phyloP scores from a whole-genome alignment of 2,113 vertebrate genomes.

The Cygnus buccinator region DNA sequence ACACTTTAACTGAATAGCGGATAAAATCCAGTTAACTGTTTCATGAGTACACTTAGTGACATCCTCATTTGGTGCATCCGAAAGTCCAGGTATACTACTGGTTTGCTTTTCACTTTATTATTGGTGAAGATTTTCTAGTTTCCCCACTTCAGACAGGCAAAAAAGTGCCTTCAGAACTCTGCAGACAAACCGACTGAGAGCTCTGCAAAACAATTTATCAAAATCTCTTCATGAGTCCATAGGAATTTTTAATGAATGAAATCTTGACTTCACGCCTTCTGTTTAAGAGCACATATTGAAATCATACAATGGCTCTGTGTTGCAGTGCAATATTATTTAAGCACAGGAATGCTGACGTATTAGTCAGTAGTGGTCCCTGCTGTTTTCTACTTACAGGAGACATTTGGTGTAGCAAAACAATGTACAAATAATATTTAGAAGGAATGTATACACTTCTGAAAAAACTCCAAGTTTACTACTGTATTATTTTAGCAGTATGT shows the following conservation, averaged over 20 bases:
- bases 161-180: background rate
- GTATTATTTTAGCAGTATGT: background rate
- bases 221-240: background rate
- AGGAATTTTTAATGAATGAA: background rate
- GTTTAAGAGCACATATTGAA: fast-evolving
- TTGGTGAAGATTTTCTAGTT: background rate
- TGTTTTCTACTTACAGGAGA: background rate
- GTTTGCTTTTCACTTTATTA: background rate
- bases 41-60: background rate
- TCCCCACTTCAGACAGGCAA: background rate
- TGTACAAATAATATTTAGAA: background rate
- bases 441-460: background rate
- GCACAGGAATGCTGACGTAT: fast-evolving
- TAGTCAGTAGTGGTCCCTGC: background rate
- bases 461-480: background rate
- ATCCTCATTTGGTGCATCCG: background rate
- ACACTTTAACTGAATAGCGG: background rate
- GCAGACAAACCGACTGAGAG: background rate
- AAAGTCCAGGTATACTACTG: background rate
- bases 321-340: background rate
- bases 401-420: background rate
- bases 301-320: background rate
- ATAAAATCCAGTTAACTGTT: background rate
- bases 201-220: background rate
- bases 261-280: background rate